phyloP scores from a whole-genome alignment of 2,113 vertebrate genomes.

The Psilopogon haemacephalus region DNA sequence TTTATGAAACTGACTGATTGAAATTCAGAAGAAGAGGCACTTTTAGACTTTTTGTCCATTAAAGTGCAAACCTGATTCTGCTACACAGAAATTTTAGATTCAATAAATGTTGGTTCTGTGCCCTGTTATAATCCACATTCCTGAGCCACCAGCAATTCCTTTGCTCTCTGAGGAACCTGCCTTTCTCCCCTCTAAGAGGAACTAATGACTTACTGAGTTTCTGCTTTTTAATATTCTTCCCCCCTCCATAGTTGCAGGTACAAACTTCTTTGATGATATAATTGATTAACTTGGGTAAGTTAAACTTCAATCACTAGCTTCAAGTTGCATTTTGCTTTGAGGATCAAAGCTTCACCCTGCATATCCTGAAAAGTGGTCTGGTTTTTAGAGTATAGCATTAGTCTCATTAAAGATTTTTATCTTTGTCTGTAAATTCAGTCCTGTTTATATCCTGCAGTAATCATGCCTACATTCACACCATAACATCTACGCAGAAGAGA shows the following conservation, averaged over 20 bases:
- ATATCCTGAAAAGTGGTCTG: background rate
- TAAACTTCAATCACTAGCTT: background rate
- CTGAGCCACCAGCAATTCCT: background rate
- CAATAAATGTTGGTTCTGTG: background rate
- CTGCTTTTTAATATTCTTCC: background rate
- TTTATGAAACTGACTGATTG: background rate
- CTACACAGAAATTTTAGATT: background rate
- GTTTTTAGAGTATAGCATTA: background rate
- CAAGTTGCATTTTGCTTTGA: conserved; percentile 20
- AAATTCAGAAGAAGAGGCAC: background rate
- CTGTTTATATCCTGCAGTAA: background rate
- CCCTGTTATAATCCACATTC: background rate
- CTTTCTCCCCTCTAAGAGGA: background rate
- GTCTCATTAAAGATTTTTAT: background rate
- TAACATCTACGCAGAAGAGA: background rate
- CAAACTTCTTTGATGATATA: background rate
- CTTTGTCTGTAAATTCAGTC: background rate
- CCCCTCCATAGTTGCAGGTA: background rate
- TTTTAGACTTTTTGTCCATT: background rate
- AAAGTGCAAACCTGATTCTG: background rate
- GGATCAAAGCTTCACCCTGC: conserved; percentile 16
- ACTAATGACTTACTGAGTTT: background rate
- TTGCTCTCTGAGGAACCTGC: background rate
- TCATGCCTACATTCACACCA: background rate
- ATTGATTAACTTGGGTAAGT: background rate